These are phyloP conservation scores for Rhingia rostrata DNA, from an alignment of 2,888 invertebrate species.

Conservation along the genomic window DNA sequence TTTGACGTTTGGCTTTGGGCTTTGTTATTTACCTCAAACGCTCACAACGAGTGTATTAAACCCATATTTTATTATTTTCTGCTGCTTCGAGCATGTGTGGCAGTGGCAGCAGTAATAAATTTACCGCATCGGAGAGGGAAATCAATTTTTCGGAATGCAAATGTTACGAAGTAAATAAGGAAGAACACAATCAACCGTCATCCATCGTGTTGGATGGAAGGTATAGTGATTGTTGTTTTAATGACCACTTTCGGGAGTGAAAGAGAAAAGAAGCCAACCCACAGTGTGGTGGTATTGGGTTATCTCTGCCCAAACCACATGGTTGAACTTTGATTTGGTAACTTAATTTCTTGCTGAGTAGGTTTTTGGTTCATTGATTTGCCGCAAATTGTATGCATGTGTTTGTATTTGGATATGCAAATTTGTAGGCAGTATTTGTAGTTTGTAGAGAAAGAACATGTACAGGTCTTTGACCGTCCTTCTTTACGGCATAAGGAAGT, in stretches of 20 bases:
- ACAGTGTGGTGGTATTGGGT: constrained; percentile 20
- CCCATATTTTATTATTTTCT: constrained; percentile 28
- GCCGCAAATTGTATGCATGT: not conserved
- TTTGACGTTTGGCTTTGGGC: constrained; percentile 50
- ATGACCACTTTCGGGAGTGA: constrained; percentile 44
- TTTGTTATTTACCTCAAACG: constrained; percentile 47
- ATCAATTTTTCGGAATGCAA: constrained; percentile 66
- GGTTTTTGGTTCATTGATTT: constrained; percentile 51
- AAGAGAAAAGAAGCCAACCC: constrained; percentile 21
- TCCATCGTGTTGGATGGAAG: constrained; percentile 9
- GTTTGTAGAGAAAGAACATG: not conserved
- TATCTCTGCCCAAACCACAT: constrained; percentile 46
- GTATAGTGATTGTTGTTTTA: constrained; percentile 32
- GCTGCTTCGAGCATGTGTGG: constrained; percentile 10
- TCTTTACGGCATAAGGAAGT: constrained; percentile 47
- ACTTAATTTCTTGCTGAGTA: constrained; percentile 47
- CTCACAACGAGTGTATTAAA: constrained; percentile 64
- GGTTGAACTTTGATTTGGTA: constrained; percentile 56
- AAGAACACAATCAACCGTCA: constrained; percentile 52
- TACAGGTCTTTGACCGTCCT: constrained; percentile 68
- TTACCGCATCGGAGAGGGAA: constrained; percentile 45
- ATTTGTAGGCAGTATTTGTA: constrained; percentile 7
- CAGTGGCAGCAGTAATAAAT: constrained; percentile 12
- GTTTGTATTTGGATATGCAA: constrained; percentile 24
- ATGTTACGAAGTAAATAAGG: constrained; percentile 67